phyloP scores from a whole-genome alignment of 2,113 vertebrate genomes.

The Microcebus lehilahytsara region DNA sequence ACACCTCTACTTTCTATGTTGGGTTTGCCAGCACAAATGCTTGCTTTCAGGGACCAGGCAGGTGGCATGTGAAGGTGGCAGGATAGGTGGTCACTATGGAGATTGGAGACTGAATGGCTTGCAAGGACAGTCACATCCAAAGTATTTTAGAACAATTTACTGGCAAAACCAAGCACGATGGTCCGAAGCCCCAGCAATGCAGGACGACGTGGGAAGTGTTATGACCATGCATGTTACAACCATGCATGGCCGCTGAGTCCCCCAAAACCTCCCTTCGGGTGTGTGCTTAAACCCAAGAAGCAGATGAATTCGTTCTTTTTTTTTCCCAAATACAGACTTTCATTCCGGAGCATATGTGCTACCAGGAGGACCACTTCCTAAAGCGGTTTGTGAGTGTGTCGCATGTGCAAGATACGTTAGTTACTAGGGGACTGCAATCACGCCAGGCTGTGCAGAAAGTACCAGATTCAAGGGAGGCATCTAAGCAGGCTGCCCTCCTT shows the following conservation, averaged over 20 bases:
- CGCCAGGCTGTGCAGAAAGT: background rate
- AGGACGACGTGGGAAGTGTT: background rate
- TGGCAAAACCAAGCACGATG: background rate
- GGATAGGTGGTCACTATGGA: background rate
- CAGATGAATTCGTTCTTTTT: rapidly evolving
- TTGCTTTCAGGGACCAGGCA: background rate
- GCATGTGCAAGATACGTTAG: background rate
- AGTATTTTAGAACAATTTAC: background rate
- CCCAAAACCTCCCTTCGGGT: background rate
- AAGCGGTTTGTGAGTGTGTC: background rate
- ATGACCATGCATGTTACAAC: background rate
- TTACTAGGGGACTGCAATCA: background rate
- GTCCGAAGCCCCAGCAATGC: background rate
- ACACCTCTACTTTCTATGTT: background rate
- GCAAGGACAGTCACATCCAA: background rate
- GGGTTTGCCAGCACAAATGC: background rate
- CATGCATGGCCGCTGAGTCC: background rate
- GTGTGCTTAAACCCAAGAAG: background rate
- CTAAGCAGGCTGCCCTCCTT: background rate
- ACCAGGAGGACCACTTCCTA: background rate
- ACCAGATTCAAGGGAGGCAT: background rate
- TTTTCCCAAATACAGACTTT: background rate
- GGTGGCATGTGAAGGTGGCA: background rate
- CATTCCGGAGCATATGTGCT: rapidly evolving
- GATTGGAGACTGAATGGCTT: background rate